Evolutionary conservation across 1,140 invertebrate genomes (phyloP).

Genomic region (Asobara japonica): DNA sequence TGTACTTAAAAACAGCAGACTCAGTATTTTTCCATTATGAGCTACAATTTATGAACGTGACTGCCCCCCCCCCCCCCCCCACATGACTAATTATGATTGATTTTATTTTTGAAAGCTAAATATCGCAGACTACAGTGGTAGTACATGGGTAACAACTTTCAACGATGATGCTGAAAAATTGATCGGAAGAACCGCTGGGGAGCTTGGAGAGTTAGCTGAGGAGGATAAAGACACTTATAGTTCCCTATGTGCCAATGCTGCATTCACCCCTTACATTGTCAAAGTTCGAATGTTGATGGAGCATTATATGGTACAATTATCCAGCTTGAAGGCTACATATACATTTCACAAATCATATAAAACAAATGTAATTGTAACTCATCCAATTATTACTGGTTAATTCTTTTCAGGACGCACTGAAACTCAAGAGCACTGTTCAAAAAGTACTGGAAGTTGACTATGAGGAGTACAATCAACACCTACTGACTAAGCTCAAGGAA

Average conservation of each 20-base stretch:
- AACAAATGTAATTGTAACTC: too few species aligned
- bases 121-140: conserved; percentile 82
- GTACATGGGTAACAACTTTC: conserved; percentile 91
- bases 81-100: too few species aligned
- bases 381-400: too few species aligned
- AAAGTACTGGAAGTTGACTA: too few species aligned
- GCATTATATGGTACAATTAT: conserved; percentile 86
- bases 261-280: conserved; percentile 84
- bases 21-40: not conserved
- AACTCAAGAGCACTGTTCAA: too few species aligned
- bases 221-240: conserved; percentile 70
- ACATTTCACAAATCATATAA: too few species aligned
- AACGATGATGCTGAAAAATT: conserved; percentile 86
- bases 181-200: conserved; percentile 79
- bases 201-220: conserved; percentile 77
- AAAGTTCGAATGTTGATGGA: conserved; percentile 89
- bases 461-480: too few species aligned
- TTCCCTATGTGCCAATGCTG: conserved; percentile 75
- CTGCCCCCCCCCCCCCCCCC: not conserved
- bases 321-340: too few species aligned
- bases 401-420: too few species aligned
- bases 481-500: too few species aligned
- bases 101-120: conserved; percentile 70
- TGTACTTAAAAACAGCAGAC: not conserved
- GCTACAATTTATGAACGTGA: too few species aligned